Percentiles rank a stretch among this genome's conserved stretches.
phyloP scores from a whole-genome alignment of 2,113 vertebrate genomes.

The Eonycteris spelaea region DNA sequence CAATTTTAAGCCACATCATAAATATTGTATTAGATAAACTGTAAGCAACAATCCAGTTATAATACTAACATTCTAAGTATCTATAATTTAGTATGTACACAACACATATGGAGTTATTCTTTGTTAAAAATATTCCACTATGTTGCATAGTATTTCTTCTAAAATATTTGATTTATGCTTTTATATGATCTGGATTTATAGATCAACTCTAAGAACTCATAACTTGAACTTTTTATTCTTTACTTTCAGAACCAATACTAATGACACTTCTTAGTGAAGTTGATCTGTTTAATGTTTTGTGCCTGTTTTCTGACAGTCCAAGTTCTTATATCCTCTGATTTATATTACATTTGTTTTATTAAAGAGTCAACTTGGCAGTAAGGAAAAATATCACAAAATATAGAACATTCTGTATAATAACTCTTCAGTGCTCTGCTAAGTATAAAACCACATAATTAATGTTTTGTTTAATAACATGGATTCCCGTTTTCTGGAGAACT shows the following conservation, averaged over 20 bases:
- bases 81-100: neutral
- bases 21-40: neutral
- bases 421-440: neutral
- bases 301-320: neutral
- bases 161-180: neutral
- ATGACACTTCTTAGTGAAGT: neutral
- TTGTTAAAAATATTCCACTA: neutral
- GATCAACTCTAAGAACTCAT: neutral
- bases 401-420: slow-evolving; percentile 15
- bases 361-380: slow-evolving; percentile 5
- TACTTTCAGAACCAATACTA: neutral
- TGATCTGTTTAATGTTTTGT: neutral
- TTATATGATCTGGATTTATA: neutral
- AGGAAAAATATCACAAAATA: neutral
- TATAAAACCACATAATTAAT: slow-evolving; percentile 62
- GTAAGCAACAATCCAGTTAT: neutral
- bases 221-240: neutral
- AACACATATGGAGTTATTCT: neutral
- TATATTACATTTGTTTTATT: slow-evolving; percentile 20
- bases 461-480: slow-evolving; percentile 56
- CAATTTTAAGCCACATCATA: neutral
- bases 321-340: neutral
- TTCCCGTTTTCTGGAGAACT: slow-evolving; percentile 47
- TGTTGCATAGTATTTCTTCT: neutral
- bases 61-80: neutral